These are phyloP conservation scores for Cynopterus sphinx DNA, from an alignment of 2,797 vertebrate species.

Conservation along the genomic window DNA sequence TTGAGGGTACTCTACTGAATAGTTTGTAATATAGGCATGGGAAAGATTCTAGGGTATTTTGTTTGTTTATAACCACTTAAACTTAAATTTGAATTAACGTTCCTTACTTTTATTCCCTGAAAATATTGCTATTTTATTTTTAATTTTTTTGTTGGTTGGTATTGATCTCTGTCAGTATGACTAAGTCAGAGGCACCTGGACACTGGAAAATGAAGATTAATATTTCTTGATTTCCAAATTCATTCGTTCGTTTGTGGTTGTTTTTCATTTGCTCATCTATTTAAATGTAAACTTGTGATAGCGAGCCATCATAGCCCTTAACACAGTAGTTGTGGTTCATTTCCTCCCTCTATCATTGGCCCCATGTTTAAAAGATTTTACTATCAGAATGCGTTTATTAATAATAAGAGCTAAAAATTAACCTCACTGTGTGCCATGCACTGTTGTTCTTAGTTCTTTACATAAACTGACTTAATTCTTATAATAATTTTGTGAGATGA, in stretches of 20 bases:
- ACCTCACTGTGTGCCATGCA: not conserved
- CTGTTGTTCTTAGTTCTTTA: not conserved
- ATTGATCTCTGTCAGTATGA: not conserved
- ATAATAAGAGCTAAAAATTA: not conserved
- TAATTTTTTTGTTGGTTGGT: not conserved
- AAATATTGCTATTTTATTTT: not conserved
- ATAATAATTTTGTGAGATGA: not conserved
- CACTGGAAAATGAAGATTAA: not conserved
- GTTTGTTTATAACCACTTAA: constrained; percentile 5
- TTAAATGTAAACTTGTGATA: not conserved
- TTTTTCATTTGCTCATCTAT: not conserved
- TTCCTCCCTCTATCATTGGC: not conserved
- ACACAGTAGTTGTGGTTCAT: not conserved
- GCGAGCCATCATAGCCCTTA: not conserved
- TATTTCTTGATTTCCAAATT: not conserved
- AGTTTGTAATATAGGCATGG: not conserved
- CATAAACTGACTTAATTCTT: not conserved
- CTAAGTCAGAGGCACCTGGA: not conserved
- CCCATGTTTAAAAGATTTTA: not conserved
- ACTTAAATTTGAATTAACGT: not conserved
- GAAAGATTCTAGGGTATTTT: not conserved
- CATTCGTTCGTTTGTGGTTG: not conserved
- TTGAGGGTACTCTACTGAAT: not conserved
- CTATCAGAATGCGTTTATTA: not conserved
- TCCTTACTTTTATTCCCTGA: not conserved